Evolutionary conservation across 2,113 vertebrate genomes (phyloP).

Genomic region (Dromaius novaehollandiae): DNA sequence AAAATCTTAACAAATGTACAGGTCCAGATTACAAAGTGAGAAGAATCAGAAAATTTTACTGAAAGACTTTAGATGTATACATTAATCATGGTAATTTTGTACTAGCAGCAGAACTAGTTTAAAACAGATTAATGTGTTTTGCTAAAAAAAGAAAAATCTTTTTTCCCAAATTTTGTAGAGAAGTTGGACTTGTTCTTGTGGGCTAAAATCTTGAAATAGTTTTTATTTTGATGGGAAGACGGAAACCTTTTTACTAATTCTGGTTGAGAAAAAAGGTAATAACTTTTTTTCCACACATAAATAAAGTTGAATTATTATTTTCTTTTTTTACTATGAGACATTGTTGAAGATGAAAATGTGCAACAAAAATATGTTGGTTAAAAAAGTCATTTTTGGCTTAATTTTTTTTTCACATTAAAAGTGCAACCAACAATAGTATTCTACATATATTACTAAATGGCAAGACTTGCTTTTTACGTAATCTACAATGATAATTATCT

Average conservation of each 20-base stretch:
- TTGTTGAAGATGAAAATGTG: neutral
- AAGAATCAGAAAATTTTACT: neutral
- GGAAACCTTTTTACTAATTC: neutral
- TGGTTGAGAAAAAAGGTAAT: neutral
- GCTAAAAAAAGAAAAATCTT: no score
- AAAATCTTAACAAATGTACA: neutral
- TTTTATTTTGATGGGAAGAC: neutral
- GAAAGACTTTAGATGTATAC: neutral
- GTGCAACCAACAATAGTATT: neutral
- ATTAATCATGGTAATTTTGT: neutral
- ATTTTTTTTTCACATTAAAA: neutral
- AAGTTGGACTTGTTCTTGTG: neutral
- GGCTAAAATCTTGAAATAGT: neutral
- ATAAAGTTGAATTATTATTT: neutral
- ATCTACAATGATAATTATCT: neutral
- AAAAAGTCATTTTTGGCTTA: neutral
- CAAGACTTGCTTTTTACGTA: neutral
- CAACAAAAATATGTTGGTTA: neutral
- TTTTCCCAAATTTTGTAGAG: neutral
- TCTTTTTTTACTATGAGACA: neutral
- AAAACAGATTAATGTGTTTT: neutral
- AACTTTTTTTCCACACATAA: neutral
- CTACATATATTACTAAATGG: rapidly evolving
- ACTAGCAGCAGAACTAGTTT: neutral
- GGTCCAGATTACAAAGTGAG: neutral